Base-by-base conservation (phyloP, 2,797 vertebrate species). In the Muraenolepis orangiensis region DNA sequence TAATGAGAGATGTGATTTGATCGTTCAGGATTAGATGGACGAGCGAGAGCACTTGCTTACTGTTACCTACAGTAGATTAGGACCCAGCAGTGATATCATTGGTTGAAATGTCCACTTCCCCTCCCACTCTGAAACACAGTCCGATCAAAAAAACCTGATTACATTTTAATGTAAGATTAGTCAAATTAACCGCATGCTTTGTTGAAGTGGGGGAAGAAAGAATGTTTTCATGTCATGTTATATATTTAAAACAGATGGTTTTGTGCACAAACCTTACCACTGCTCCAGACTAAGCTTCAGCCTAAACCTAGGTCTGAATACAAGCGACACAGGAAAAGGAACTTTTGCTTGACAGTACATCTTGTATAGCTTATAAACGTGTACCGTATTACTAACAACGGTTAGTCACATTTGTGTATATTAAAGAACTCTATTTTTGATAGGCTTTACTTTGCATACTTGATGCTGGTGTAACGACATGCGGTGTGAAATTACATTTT, bases 341-440 rank as follows among this genome's bases (percentile, higher is more conserved):
- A 80, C 81, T 68, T 69, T 34, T 18, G 74, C 69, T 79, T 77
- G 67, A 85, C 72, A 71, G 34, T 16, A 20, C 46, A 46, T 66
- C 12, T 74, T 88, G 80, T 85, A 76, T 30, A 74, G 76, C 78
- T 78, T 69, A 75, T 78, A 71, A 66, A 75, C 69, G 11, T 75
- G 74, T 80, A 69, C 72, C 30, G 51, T 76, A 51, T 80, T 78
- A 74, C 81, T 87, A 78, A 76, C 80, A 66, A 78, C 66, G 74
- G 69, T 57, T 84, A 76, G 81, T 80, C 64, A 71, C 76, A 4
- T 71, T 26, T 28, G 18, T 87, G 82, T 87, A 78, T 85, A 85
- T 83, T 78, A 81, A 83, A 90, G 80, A 88, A 87, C 75, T 86
- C 80, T 87, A 84, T 88, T 90, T 89, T 87, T 87, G 78, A 85